Conservation (phyloP, 2,113 vertebrate genomes). For the Myocastor coypus region DNA sequence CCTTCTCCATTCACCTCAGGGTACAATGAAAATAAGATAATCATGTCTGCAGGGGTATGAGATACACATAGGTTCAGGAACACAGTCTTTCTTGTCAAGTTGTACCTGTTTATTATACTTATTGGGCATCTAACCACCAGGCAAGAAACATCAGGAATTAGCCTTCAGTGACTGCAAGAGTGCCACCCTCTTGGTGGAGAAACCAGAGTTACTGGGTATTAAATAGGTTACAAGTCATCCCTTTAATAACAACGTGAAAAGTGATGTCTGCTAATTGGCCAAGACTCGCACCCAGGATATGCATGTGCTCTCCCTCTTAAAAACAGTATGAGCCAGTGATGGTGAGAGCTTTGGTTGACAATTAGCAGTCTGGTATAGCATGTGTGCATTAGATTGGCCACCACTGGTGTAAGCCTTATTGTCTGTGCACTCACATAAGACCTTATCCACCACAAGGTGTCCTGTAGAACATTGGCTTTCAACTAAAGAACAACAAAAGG, state of each 20-base stretch:
- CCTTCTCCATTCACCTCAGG: background rate
- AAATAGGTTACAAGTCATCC: background rate
- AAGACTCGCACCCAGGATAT: background rate
- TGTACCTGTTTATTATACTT: background rate
- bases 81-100: background rate
- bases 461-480: background rate
- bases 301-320: background rate
- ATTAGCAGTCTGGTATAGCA: background rate
- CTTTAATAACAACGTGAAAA: background rate
- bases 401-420: background rate
- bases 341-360: background rate
- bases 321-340: background rate
- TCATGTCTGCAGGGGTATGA: background rate
- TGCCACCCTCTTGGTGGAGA: background rate
- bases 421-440: background rate
- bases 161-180: too few relatives aligned
- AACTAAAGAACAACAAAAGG: background rate
- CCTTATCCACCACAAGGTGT: background rate
- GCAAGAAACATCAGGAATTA: background rate
- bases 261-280: background rate
- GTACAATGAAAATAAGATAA: background rate
- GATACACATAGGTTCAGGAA: background rate
- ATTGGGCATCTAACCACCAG: background rate
- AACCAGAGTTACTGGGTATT: background rate
- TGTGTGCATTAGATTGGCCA: background rate